Percentiles rank a stretch among this genome's conserved stretches.
Conservation (phyloP, 2,888 invertebrate species). For the Diadegma fenestrale region DNA sequence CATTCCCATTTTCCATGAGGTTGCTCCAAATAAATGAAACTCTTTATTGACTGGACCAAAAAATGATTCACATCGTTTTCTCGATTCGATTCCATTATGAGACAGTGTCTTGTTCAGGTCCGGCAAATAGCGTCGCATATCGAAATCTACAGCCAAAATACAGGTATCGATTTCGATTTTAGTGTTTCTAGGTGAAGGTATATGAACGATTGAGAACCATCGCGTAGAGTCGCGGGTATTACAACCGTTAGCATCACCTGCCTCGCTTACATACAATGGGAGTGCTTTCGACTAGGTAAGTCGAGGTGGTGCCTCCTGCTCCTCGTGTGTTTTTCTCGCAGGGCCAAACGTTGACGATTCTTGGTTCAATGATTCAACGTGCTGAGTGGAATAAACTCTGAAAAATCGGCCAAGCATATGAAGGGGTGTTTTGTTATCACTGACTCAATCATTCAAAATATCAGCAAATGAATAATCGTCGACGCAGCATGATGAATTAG, state of each 20-base stretch:
- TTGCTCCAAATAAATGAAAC: background rate
- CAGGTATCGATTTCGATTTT: background rate
- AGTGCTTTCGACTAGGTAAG: constrained; percentile 80
- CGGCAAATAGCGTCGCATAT: background rate
- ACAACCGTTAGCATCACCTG: constrained; percentile 85
- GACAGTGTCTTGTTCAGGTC: background rate
- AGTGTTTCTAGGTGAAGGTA: background rate
- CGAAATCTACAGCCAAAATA: background rate
- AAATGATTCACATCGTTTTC: background rate
- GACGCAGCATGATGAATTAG: background rate
- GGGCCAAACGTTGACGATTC: constrained; percentile 1
- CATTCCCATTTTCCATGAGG: too few relatives aligned
- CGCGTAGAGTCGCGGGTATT: constrained; percentile 82
- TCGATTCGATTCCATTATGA: background rate
- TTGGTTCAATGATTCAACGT: background rate
- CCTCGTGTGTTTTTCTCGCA: constrained; percentile 60
- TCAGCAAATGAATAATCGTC: background rate
- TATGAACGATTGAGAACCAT: constrained; percentile 70
- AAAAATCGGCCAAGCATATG: background rate
- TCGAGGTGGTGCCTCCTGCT: constrained; percentile 74
- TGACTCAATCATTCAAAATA: background rate
- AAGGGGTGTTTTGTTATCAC: background rate
- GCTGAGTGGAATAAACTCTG: background rate
- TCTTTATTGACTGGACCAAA: background rate
- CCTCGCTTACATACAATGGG: constrained; percentile 81